Percentiles rank a stretch among this genome's conserved stretches.
These are phyloP conservation scores for Psilopogon haemacephalus DNA, from an alignment of 2,113 vertebrate species.

Conservation along the genomic window DNA sequence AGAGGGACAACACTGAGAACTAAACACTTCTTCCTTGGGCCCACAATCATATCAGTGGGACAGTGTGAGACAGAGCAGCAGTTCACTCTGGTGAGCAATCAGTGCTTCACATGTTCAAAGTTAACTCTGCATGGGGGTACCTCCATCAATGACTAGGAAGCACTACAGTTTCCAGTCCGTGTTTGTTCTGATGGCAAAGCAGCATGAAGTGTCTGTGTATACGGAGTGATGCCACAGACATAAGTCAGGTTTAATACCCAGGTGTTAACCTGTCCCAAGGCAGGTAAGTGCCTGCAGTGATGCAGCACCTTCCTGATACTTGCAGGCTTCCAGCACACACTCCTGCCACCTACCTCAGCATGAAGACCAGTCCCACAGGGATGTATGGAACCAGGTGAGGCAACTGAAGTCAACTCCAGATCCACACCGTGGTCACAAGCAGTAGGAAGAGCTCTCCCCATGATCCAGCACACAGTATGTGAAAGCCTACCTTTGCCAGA, in stretches of 20 bases:
- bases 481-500: slow-evolving; percentile 85
- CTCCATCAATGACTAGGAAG: not conserved
- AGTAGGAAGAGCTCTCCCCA: not conserved
- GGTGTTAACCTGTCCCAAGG: not conserved
- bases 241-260: not conserved
- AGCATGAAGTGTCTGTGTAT: not conserved
- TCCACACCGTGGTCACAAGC: not conserved
- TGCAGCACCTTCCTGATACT: not conserved
- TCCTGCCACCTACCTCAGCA: not conserved
- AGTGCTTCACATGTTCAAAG: not conserved
- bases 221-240: not conserved
- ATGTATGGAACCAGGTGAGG: not conserved
- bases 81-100: not conserved
- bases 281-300: not conserved
- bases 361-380: accelerated
- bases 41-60: not conserved
- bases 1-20: not conserved
- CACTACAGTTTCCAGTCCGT: not conserved
- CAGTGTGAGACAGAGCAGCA: not conserved
- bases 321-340: not conserved
- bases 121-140: not conserved
- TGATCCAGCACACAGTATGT: accelerated
- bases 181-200: not conserved
- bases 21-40: not conserved
- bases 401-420: not conserved